Conservation (phyloP, 2,113 vertebrate genomes). For the Piprites chloris region DNA sequence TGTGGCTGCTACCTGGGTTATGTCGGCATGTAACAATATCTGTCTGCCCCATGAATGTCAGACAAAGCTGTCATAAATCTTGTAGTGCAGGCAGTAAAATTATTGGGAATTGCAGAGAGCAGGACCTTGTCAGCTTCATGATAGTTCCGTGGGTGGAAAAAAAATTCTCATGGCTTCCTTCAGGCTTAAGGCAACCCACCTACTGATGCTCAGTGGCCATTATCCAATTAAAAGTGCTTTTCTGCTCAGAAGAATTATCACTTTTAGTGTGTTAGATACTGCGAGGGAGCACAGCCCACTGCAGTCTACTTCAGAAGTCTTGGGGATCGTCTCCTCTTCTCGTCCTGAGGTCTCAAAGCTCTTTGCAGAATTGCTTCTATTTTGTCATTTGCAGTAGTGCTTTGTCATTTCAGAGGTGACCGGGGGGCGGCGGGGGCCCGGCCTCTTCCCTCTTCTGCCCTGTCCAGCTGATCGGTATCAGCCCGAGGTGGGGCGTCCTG, state of each 20-base stretch:
- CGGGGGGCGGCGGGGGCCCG: background rate
- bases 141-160: conserved; percentile 27
- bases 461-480: conserved; percentile 2
- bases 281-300: background rate
- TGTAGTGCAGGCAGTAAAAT: conserved; percentile 52
- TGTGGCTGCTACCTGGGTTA: background rate
- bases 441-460: background rate
- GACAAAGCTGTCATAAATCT: conserved; percentile 62
- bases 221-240: conserved; percentile 39
- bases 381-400: background rate
- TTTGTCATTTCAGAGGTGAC: background rate
- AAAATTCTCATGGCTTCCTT: conserved; percentile 23
- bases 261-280: background rate
- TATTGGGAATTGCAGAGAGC: conserved; percentile 36
- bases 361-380: accelerated
- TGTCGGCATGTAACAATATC: conserved; percentile 36
- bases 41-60: conserved; percentile 40
- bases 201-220: conserved; percentile 17
- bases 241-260: conserved; percentile 1
- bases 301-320: background rate
- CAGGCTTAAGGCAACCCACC: background rate
- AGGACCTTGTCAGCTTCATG: conserved; percentile 51
- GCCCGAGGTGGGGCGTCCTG: conserved; percentile 29
- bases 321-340: accelerated
- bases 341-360: background rate